Conservation (phyloP, 2,113 vertebrate genomes). For the Nyctibius bracteatus region DNA sequence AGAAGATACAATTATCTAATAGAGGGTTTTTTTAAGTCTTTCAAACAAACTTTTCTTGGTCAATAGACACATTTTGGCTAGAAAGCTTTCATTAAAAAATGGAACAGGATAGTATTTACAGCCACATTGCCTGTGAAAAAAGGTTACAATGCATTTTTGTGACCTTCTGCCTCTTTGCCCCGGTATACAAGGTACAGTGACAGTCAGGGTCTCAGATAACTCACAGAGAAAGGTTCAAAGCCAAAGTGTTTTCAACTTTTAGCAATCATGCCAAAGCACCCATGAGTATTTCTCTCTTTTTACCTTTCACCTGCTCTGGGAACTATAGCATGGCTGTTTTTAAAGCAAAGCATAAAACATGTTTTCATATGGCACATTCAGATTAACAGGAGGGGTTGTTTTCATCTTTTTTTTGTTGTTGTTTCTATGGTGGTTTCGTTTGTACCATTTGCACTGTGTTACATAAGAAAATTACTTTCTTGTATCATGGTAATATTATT, state of each 20-base stretch:
- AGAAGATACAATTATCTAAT: not conserved
- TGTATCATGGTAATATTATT: not conserved
- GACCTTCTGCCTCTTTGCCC: not conserved
- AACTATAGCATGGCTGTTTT: not conserved
- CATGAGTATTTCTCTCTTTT: not conserved
- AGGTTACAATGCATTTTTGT: not conserved
- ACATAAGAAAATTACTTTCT: not conserved
- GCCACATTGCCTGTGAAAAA: not conserved
- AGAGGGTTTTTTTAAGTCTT: not conserved
- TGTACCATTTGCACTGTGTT: not conserved
- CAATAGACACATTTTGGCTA: not conserved
- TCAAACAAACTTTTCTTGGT: not conserved
- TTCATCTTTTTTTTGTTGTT: not conserved
- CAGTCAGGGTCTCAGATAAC: not conserved
- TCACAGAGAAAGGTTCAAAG: not conserved
- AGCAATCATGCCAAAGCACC: not conserved
- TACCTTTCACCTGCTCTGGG: not conserved
- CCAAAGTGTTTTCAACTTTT: not conserved
- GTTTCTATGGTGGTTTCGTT: not conserved
- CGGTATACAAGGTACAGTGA: not conserved
- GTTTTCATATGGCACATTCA: not conserved
- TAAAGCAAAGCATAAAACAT: not conserved
- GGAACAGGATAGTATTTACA: not conserved
- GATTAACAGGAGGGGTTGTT: rapidly evolving
- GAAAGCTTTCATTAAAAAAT: not conserved